Conservation (phyloP, 1,140 invertebrate species). For the Orchestia grillus region DNA sequence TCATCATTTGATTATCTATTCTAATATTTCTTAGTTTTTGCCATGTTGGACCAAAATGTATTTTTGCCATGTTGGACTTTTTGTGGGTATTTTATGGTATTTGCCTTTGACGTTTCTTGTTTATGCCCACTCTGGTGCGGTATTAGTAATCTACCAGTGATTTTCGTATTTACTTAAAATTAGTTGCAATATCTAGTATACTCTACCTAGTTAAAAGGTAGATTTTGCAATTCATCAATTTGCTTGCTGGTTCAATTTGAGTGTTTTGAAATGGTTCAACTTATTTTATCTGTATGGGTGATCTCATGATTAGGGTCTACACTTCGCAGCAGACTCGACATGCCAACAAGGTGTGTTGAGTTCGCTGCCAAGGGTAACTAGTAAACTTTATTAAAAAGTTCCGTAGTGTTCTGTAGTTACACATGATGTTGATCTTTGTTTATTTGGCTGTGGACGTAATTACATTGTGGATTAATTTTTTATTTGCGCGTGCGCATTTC, state of each 20-base stretch:
- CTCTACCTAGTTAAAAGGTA: no score
- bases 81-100: background rate
- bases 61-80: background rate
- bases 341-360: background rate
- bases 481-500: no score
- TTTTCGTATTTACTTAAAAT: background rate
- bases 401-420: background rate
- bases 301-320: background rate
- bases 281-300: background rate
- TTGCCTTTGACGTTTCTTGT: background rate
- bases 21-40: background rate
- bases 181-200: background rate
- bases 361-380: no score
- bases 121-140: background rate
- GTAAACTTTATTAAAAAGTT: background rate
- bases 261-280: background rate
- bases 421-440: background rate
- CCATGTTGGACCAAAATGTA: background rate
- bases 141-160: background rate
- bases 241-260: background rate
- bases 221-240: background rate
- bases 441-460: background rate
- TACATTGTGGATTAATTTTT: no score
- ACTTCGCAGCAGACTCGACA: background rate
- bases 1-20: background rate